Conservation (phyloP, 2,888 invertebrate genomes). For the Drosophila limbata region DNA sequence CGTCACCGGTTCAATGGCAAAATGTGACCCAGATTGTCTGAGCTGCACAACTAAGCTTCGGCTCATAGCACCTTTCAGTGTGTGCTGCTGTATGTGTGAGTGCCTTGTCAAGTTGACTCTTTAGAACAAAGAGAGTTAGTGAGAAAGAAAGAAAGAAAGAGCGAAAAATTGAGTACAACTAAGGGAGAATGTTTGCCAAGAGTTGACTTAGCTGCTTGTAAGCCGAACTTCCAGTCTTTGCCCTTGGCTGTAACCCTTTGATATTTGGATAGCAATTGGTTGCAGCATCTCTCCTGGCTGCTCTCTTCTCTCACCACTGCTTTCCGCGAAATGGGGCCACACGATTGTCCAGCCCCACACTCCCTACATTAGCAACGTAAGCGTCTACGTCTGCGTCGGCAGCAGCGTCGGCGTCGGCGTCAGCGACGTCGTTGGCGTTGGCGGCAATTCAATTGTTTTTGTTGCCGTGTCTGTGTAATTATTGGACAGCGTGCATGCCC, state of each 20-base stretch:
- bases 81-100: slow-evolving; percentile 25
- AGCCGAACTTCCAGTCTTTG: slow-evolving; percentile 44
- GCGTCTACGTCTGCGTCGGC: slow-evolving; percentile 1
- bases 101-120: slow-evolving; percentile 48
- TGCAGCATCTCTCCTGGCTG: slow-evolving; percentile 19
- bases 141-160: slow-evolving; percentile 25
- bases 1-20: slow-evolving; percentile 86
- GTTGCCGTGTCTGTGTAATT: slow-evolving; percentile 72
- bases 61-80: slow-evolving; percentile 52
- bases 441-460: slow-evolving; percentile 56
- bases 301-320: slow-evolving; percentile 14
- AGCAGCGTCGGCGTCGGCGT: slow-evolving; percentile 2
- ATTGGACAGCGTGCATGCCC: slow-evolving; percentile 67
- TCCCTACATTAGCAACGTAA: not conserved
- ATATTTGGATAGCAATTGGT: slow-evolving; percentile 36
- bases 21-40: slow-evolving; percentile 86
- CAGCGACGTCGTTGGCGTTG: slow-evolving; percentile 29
- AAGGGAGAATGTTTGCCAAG: slow-evolving; percentile 37
- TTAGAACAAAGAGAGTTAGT: slow-evolving; percentile 65
- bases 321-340: slow-evolving; percentile 69
- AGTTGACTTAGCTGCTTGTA: slow-evolving; percentile 41
- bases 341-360: slow-evolving; percentile 42
- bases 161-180: slow-evolving; percentile 16
- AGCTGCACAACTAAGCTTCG: slow-evolving; percentile 81
- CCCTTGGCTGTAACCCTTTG: slow-evolving; percentile 71